phyloP scores from a whole-genome alignment of 2,797 vertebrate genomes.

The Melanotaenia parkinsoni region DNA sequence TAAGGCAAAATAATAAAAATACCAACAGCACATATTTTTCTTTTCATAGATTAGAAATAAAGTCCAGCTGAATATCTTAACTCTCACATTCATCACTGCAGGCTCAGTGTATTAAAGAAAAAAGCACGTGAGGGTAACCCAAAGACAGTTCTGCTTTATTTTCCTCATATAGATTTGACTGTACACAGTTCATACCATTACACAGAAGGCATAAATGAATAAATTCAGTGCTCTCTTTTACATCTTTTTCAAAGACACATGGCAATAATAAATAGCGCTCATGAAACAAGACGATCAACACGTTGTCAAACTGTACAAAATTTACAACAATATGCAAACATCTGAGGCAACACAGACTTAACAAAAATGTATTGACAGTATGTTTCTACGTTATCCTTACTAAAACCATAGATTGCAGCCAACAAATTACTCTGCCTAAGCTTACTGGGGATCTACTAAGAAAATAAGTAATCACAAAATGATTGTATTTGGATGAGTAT shows the following conservation, averaged over 20 bases:
- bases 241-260: slow-evolving; percentile 89
- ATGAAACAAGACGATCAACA: slow-evolving; percentile 89
- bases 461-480: neutral
- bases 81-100: slow-evolving; percentile 51
- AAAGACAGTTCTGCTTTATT: slow-evolving; percentile 93
- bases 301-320: slow-evolving; percentile 95
- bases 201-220: slow-evolving; percentile 93
- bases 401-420: slow-evolving; percentile 30
- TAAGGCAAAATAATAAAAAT: slow-evolving; percentile 79
- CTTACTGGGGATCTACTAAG: slow-evolving; percentile 7
- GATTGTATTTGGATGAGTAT: neutral
- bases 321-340: slow-evolving; percentile 87
- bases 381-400: slow-evolving; percentile 36
- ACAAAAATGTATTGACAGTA: slow-evolving; percentile 50
- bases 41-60: slow-evolving; percentile 68
- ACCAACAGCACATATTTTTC: slow-evolving; percentile 70
- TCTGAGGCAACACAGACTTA: slow-evolving; percentile 77
- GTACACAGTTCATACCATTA: slow-evolving; percentile 92
- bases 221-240: slow-evolving; percentile 85
- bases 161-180: slow-evolving; percentile 88
- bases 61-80: slow-evolving; percentile 64
- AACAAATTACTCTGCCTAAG: slow-evolving; percentile 17
- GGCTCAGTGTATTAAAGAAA: slow-evolving; percentile 20
- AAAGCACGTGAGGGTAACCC: slow-evolving; percentile 71
- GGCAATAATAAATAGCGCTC: slow-evolving; percentile 91